These are phyloP conservation scores for Drosophila infuscata DNA, from an alignment of 2,888 invertebrate species.

Conservation along the genomic window DNA sequence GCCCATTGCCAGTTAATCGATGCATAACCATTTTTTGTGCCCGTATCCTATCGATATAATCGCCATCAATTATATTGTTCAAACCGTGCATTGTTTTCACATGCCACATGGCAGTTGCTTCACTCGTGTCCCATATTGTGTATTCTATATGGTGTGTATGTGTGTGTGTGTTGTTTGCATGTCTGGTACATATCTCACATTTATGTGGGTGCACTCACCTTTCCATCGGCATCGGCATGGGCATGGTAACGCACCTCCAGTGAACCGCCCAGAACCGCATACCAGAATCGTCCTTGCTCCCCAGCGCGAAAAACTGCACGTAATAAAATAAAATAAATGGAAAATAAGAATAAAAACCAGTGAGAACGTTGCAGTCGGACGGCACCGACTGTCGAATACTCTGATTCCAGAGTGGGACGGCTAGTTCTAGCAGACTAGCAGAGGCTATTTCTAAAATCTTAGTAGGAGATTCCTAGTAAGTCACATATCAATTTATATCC, in stretches of 20 bases:
- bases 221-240: conserved; percentile 86
- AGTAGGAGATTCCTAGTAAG: not conserved
- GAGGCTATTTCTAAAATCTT: not conserved
- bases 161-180: not conserved
- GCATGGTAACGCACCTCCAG: conserved; percentile 89
- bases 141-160: not conserved
- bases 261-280: conserved; percentile 90
- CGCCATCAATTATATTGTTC: conserved; percentile 74
- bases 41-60: conserved; percentile 52
- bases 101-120: conserved; percentile 47
- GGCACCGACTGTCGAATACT: not conserved
- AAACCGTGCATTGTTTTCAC: conserved; percentile 56
- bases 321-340: conserved; percentile 12
- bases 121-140: conserved; percentile 17
- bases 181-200: conserved; percentile 15
- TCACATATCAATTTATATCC: not conserved
- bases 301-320: conserved; percentile 90
- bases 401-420: not conserved
- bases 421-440: too few species aligned
- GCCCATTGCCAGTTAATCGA: conserved; percentile 27
- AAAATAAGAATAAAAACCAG: not conserved
- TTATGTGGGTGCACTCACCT: conserved; percentile 85
- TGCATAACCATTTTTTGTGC: conserved; percentile 38
- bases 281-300: conserved; percentile 92
- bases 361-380: not conserved